Base-by-base conservation (phyloP, 2,797 vertebrate genomes). In the Chiroxiphia lanceolata region DNA sequence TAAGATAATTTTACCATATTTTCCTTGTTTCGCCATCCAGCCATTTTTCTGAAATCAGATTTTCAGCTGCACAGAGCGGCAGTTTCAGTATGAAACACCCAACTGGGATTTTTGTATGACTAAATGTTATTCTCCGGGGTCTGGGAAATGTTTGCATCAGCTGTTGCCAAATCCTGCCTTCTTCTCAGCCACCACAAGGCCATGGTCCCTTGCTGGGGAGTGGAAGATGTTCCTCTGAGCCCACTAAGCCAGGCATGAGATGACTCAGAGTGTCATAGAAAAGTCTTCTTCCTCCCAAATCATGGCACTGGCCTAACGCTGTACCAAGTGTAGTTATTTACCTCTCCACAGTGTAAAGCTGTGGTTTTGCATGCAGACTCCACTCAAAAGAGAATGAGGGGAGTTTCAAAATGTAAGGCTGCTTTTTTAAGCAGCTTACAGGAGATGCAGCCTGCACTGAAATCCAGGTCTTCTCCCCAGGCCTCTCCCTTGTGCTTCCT, bases 11-110 rank as follows among this genome's bases (percentile, higher is more conserved):
- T 79, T 60, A 60, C 75, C 54, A 16, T 75, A 69, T 87, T 95
- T 95, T 94, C 42, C 82, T 87, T 82, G 34, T 45, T 93, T 87
- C 76, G 42, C 93, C 77, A 92, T 93, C 31, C 10, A 8, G 11
- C 13, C 23, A 36, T 87, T 93, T 85, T 75, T 61, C 94, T 65
- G 61, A 90, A 77, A 76, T 85, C 74, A 90, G 70, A 53, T 80
- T 92, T 67, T 57, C 83, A 70, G 70, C 70, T 90, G 67, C 70
- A 79, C 29, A 54, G 74, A 56, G 53, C 45, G 72, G n/a, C 8
- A 60, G 69, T 77, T 91, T 76, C 94, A 90, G 56, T 34, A 96
- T 79, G 75, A 93, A 89, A 63, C 36, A 96, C 71, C 64, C 67
- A 93, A 19, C 47, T 72, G 75, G 79, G 84, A 88, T 74, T 89